phyloP scores from a whole-genome alignment of 2,797 vertebrate genomes.

The Enteromius mattozi region DNA sequence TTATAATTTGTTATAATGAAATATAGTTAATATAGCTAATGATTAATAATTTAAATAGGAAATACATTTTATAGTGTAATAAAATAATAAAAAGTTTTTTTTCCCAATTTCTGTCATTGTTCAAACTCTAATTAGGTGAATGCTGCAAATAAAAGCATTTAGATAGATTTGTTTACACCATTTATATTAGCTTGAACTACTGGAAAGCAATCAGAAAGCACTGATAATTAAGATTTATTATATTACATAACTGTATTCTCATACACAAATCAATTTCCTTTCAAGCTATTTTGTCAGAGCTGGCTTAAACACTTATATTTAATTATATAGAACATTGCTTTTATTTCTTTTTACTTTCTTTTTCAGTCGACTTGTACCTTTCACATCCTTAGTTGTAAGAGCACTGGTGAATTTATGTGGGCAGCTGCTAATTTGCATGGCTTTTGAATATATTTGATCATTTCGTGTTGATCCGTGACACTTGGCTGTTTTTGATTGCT shows the following conservation, averaged over 20 bases:
- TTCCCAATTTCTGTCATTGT: neutral
- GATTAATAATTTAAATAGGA: too few species aligned
- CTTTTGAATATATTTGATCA: neutral
- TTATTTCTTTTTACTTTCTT: too few species aligned
- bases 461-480: neutral
- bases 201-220: neutral
- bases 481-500: neutral
- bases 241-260: neutral
- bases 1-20: neutral
- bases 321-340: neutral
- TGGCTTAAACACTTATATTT: neutral
- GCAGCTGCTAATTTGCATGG: neutral
- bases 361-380: neutral
- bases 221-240: neutral
- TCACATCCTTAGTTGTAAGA: neutral
- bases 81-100: neutral
- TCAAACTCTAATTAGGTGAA: neutral
- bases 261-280: neutral
- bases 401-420: neutral
- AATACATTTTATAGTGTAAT: neutral
- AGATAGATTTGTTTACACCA: neutral
- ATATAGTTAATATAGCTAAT: neutral
- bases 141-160: neutral
- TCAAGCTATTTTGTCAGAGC: neutral
- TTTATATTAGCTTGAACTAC: neutral